Conservation (phyloP, 2,888 invertebrate species). For the Diarsia rubi region DNA sequence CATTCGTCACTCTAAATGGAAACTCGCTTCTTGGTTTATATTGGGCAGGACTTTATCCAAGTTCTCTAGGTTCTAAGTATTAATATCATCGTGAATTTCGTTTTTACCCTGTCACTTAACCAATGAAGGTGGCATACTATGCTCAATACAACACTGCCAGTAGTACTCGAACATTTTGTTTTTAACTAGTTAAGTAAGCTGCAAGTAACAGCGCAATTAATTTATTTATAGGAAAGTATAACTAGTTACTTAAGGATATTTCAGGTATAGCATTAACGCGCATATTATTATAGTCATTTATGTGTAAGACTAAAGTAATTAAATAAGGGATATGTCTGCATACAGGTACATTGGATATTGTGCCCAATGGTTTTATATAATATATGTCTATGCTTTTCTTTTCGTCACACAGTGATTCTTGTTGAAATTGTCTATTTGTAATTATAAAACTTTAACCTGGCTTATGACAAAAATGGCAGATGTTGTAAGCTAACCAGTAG, state of each 20-base stretch:
- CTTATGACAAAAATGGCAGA: slow-evolving; percentile 1
- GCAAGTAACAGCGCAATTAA: slow-evolving; percentile 25
- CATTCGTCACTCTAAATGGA: not conserved
- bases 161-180: slow-evolving; percentile 30
- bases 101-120: slow-evolving; percentile 5
- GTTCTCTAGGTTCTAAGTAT: not conserved
- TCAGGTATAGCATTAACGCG: slow-evolving; percentile 28
- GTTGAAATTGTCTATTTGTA: not conserved
- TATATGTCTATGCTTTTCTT: not conserved
- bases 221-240: slow-evolving; percentile 40
- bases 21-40: not conserved
- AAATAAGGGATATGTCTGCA: not conserved
- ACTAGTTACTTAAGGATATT: slow-evolving; percentile 12
- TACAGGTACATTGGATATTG: slow-evolving; percentile 4
- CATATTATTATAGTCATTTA: slow-evolving; percentile 50
- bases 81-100: not conserved
- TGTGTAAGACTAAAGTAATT: slow-evolving; percentile 32
- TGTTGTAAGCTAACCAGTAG: slow-evolving; percentile 8
- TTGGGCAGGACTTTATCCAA: slow-evolving; percentile 2
- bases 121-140: slow-evolving; percentile 1
- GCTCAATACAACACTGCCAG: slow-evolving; percentile 40
- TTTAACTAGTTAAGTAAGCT: slow-evolving; percentile 16
- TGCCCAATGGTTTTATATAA: not conserved
- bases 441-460: not conserved
- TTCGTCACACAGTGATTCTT: not conserved